Percentiles rank a stretch among this genome's conserved stretches.
These are phyloP conservation scores for Squalus acanthias DNA, from an alignment of 2,797 vertebrate genomes.

Conservation along the genomic window DNA sequence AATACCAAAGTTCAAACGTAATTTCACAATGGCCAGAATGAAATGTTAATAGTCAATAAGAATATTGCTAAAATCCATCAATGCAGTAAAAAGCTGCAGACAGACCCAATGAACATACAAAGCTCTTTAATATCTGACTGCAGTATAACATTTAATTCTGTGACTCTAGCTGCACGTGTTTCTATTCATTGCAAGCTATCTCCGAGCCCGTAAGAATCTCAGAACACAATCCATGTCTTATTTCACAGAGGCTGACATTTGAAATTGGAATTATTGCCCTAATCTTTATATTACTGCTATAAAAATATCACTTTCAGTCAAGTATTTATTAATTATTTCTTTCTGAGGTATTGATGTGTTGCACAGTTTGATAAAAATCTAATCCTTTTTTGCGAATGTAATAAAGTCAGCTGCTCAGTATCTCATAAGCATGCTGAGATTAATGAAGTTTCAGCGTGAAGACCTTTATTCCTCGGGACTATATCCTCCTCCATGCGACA, in stretches of 20 bases:
- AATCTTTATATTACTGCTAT: not conserved
- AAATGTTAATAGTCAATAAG: not conserved
- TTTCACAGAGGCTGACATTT: conserved; percentile 6
- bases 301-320: conserved; percentile 8
- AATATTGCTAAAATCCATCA: conserved; percentile 1
- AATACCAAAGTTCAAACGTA: not conserved
- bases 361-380: conserved; percentile 22
- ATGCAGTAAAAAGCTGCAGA: not conserved
- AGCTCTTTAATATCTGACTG: not conserved
- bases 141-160: not conserved
- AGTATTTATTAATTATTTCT: conserved; percentile 32
- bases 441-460: conserved; percentile 1
- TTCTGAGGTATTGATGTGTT: conserved; percentile 5
- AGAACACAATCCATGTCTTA: conserved; percentile 17
- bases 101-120: not conserved
- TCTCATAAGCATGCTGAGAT: not conserved
- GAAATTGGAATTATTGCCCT: conserved; percentile 10
- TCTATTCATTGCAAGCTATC: conserved; percentile 13
- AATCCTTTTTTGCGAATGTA: conserved; percentile 15
- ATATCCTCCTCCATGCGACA: not conserved
- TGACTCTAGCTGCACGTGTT: not conserved
- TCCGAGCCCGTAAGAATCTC: not conserved
- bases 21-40: not conserved
- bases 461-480: not conserved
- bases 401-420: not conserved